Evolutionary conservation across 2,113 vertebrate genomes (phyloP).

Genomic region (Oreochromis aureus): DNA sequence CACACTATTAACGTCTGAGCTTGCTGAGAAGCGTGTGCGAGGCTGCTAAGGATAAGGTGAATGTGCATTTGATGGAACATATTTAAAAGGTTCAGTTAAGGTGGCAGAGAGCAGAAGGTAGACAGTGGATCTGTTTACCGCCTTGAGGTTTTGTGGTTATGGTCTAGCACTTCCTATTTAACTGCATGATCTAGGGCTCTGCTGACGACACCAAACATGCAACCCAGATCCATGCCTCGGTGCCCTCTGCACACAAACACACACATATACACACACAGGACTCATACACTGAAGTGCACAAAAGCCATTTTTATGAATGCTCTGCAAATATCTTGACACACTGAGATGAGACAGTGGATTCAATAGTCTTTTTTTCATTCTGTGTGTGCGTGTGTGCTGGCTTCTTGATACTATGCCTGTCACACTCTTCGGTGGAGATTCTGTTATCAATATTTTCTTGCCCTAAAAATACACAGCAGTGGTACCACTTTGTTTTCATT

Average conservation of each 20-base stretch:
- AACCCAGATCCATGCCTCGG: slow-evolving; percentile 25
- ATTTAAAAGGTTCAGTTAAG: slow-evolving; percentile 40
- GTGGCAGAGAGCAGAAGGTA: slow-evolving; percentile 34
- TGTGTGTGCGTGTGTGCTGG: not conserved
- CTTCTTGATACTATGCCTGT: slow-evolving; percentile 5
- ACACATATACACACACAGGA: not conserved
- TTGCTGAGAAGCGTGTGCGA: slow-evolving; percentile 10
- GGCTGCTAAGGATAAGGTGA: slow-evolving; percentile 4
- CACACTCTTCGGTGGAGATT: not conserved
- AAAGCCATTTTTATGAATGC: slow-evolving; percentile 24
- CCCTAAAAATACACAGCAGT: slow-evolving; percentile 4
- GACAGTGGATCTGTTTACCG: slow-evolving; percentile 50
- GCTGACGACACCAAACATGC: slow-evolving; percentile 34
- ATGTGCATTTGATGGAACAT: slow-evolving; percentile 12
- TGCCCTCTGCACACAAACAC: slow-evolving; percentile 3
- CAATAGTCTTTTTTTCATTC: not conserved
- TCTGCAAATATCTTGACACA: slow-evolving; percentile 20
- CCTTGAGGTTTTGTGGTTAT: slow-evolving; percentile 54
- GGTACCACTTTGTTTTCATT: not conserved
- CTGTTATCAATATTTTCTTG: slow-evolving; percentile 29
- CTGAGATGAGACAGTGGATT: slow-evolving; percentile 12
- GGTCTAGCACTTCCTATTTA: slow-evolving; percentile 50
- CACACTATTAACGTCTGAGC: slow-evolving; percentile 39
- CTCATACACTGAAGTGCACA: not conserved
- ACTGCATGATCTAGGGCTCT: slow-evolving; percentile 44